These are phyloP conservation scores for Drosophila ogumai DNA, from an alignment of 1,140 invertebrate genomes.

Conservation along the genomic window DNA sequence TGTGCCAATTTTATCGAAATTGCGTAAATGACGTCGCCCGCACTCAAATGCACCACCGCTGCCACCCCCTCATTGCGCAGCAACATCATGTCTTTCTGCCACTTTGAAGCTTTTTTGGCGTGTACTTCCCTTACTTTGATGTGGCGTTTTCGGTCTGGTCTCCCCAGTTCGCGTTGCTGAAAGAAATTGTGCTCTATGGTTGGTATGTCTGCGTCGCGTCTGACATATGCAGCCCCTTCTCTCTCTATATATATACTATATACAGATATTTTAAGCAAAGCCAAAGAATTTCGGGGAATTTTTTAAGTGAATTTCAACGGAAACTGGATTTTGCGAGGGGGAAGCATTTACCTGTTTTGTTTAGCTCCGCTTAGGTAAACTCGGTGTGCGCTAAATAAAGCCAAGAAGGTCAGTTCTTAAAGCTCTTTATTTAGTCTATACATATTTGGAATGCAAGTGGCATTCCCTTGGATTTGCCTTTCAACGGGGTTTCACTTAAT, in stretches of 20 bases:
- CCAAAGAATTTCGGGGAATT: conserved; percentile 39
- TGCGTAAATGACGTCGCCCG: conserved; percentile 43
- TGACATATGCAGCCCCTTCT: conserved; percentile 12
- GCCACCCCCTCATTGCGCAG: not conserved
- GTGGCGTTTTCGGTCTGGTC: conserved; percentile 32
- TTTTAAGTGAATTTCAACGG: conserved; percentile 40
- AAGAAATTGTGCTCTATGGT: conserved; percentile 19
- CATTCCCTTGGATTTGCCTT: conserved; percentile 33
- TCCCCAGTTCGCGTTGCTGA: conserved; percentile 1
- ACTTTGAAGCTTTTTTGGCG: conserved; percentile 40
- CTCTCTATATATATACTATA: too few relatives aligned
- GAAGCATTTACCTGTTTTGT: conserved; percentile 16
- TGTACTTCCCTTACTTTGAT: conserved; percentile 67
- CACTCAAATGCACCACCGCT: not conserved
- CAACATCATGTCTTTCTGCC: conserved; percentile 17
- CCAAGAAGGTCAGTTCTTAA: conserved; percentile 5
- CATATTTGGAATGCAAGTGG: not conserved
- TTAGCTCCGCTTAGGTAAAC: conserved; percentile 20
- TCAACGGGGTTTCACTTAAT: conserved; percentile 35
- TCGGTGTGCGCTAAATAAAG: not conserved
- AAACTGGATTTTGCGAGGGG: conserved; percentile 21
- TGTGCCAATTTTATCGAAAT: conserved; percentile 61
- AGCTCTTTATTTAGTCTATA: conserved; percentile 1
- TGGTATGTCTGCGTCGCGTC: conserved; percentile 19
- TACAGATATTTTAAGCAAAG: conserved; percentile 27